Conservation (phyloP, 1,140 invertebrate genomes). For the Drosophila lini region DNA sequence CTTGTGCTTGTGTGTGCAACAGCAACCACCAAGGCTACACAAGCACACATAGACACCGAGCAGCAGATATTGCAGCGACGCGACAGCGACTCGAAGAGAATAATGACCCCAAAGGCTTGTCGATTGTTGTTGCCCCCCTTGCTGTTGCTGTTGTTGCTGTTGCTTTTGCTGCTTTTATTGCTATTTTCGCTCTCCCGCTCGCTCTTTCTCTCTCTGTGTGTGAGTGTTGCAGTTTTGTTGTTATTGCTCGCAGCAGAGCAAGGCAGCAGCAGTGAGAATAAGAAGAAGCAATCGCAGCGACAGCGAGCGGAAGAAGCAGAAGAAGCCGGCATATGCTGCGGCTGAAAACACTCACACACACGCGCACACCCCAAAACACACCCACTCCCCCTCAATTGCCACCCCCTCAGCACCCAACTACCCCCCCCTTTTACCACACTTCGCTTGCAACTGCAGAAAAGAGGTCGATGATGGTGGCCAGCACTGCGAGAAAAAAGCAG, state of each 20-base stretch:
- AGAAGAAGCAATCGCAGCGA: conserved; percentile 52
- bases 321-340: conserved; percentile 80
- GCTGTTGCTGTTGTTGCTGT: conserved; percentile 58
- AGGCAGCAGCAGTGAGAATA: conserved; percentile 60
- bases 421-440: conserved; percentile 4
- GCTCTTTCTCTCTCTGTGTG: conserved; percentile 35
- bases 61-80: conserved; percentile 35
- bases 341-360: conserved; percentile 34
- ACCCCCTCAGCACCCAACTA: conserved; percentile 10
- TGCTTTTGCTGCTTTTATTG: conserved; percentile 52
- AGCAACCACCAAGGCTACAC: conserved; percentile 79
- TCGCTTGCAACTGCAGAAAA: conserved; percentile 67
- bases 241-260: conserved; percentile 61
- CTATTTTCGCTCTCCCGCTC: conserved; percentile 69
- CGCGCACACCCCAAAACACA: conserved; percentile 9
- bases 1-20: conserved; percentile 57
- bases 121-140: conserved; percentile 53
- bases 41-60: conserved; percentile 28
- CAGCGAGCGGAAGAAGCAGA: conserved; percentile 48
- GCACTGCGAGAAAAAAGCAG: background rate
- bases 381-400: conserved; percentile 19
- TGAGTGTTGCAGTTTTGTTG: conserved; percentile 53
- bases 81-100: conserved; percentile 80
- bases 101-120: conserved; percentile 84
- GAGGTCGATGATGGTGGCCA: conserved; percentile 76